Percentiles rank a stretch among this genome's conserved stretches.
Evolutionary conservation across 2,113 vertebrate species (phyloP).

Genomic region (Pogonocichla stellata): DNA sequence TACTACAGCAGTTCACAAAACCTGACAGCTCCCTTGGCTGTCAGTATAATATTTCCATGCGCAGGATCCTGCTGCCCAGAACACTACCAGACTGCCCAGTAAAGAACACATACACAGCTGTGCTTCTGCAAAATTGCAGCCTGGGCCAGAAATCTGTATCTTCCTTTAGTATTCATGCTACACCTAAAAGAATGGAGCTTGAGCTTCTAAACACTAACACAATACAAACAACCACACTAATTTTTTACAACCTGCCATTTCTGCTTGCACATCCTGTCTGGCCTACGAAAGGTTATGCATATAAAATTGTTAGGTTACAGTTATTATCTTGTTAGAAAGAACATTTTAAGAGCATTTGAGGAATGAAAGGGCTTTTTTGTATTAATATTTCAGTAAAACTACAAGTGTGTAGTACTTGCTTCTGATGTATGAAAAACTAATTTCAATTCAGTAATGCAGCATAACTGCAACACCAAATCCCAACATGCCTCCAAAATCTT

Average conservation of each 20-base stretch:
- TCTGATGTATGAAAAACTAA: slow-evolving; percentile 29
- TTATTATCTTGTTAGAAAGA: slow-evolving; percentile 37
- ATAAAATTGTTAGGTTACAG: slow-evolving; percentile 43
- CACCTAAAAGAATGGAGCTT: background rate
- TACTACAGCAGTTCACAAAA: background rate
- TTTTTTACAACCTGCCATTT: slow-evolving; percentile 35
- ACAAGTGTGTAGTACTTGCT: background rate
- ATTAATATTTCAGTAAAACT: slow-evolving; percentile 34
- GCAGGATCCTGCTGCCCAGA: background rate
- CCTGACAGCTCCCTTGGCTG: background rate
- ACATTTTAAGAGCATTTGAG: slow-evolving; percentile 24
- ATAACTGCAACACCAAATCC: background rate
- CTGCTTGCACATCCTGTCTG: background rate
- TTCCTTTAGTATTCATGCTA: background rate
- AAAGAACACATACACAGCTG: background rate
- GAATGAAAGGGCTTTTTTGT: slow-evolving; percentile 13
- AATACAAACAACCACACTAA: background rate
- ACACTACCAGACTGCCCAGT: background rate
- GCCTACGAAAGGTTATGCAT: slow-evolving; percentile 50
- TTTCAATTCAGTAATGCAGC: slow-evolving; percentile 9
- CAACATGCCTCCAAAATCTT: background rate
- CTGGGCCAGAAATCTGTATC: background rate
- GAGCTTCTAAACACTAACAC: background rate
- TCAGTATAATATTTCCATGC: background rate
- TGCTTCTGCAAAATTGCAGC: background rate